Base-by-base conservation (phyloP, 1,140 invertebrate genomes). In the Saccostrea echinata region DNA sequence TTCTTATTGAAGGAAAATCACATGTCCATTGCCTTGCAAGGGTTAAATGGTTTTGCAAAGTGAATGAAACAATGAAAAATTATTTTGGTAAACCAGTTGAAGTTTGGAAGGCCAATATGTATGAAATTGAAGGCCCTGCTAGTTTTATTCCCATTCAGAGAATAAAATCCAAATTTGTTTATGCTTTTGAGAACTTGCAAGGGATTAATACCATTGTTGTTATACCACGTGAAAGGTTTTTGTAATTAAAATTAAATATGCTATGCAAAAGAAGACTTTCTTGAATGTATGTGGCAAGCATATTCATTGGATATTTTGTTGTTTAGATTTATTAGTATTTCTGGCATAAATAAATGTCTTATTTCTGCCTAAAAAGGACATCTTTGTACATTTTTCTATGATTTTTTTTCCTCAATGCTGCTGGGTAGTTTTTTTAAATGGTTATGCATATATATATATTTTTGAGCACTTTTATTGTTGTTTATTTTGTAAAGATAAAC, bases 21-120 rank as follows among this genome's bases (percentile, higher is more conserved):
- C 76, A 61, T 43, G 16, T n/a, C n/a, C 85, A 82, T 82, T 82
- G 43, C 33, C 27, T 86, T 27, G 85, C 76, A 61, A 82, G 80
- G 52, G 53, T 86, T 55, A 51, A n/a, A 24, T 86, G 85, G 76
- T 86, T 80, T 52, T 24, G 35, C 12, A 53, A 30, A 33, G 43
- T 82, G 13, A 30, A 82, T 35, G 71, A 81, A 30, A 13, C 21
- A 81, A 35, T 86, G 9, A 71, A n/a, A 86, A 18, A 86, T 35
- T 61, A 76, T 86, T 86, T n/a, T 61, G 85, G 85, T n/a, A 86
- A 86, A n/a, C 76, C 85, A 57, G 55, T 86, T 33, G 76, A 82
- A 71, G 76, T 86, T n/a, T n/a, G 85, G 85, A 57, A 21, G 16
- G 24, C 51, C 9, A 81, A 81, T 82, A 33, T 82, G 27, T 55